Evolutionary conservation across 2,113 vertebrate genomes (phyloP).

Genomic region (Vidua macroura): DNA sequence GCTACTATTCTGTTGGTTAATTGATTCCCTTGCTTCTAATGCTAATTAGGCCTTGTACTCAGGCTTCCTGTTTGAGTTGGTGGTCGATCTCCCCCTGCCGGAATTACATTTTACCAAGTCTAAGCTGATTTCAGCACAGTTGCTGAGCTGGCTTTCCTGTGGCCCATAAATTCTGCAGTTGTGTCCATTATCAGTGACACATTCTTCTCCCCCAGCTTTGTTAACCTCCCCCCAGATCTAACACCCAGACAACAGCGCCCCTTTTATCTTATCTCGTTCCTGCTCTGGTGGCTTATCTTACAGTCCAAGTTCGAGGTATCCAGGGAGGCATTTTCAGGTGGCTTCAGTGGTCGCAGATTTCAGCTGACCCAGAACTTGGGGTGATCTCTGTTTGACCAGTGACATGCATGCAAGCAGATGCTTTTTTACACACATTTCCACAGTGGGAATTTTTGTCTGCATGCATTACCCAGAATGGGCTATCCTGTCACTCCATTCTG

Average conservation of each 20-base stretch:
- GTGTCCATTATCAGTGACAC: neutral
- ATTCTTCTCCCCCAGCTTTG: neutral
- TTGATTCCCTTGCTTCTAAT: neutral
- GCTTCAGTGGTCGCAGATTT: neutral
- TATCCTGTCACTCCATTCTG: neutral
- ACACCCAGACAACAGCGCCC: neutral
- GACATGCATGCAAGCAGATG: accelerated
- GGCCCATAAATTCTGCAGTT: neutral
- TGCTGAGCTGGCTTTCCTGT: neutral
- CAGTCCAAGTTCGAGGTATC: neutral
- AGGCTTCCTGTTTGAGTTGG: neutral
- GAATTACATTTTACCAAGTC: neutral
- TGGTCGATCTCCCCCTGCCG: accelerated
- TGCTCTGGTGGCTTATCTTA: neutral
- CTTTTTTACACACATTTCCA: neutral
- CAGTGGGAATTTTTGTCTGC: neutral
- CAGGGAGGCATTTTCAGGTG: neutral
- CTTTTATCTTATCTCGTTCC: neutral
- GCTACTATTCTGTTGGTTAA: neutral
- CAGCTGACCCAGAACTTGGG: neutral
- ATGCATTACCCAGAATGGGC: neutral
- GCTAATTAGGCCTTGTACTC: neutral
- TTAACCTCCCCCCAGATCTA: neutral
- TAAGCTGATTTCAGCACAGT: neutral
- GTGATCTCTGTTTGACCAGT: neutral